Evolutionary conservation across 2,797 vertebrate genomes (phyloP).

Genomic region (Dryobates pubescens): DNA sequence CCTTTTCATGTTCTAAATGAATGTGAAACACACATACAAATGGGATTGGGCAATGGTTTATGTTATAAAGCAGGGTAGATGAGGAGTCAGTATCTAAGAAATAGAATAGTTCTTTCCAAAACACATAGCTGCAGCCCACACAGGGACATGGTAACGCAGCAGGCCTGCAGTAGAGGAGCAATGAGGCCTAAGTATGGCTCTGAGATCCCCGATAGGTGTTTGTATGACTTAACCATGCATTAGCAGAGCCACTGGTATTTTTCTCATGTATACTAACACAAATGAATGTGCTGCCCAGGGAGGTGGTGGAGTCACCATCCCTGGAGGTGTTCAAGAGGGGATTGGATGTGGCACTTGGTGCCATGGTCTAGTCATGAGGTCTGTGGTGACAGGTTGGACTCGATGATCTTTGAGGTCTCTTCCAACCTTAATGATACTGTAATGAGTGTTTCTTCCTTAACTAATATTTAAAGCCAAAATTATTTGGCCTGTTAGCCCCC

Average conservation of each 20-base stretch:
- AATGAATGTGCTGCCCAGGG: too few species aligned
- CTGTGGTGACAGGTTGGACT: too few species aligned
- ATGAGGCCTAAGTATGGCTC: not conserved
- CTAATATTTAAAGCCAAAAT: not conserved
- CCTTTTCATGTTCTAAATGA: not conserved
- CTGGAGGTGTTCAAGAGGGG: too few species aligned
- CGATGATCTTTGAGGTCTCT: too few species aligned
- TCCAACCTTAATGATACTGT: too few species aligned
- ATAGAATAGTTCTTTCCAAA: not conserved
- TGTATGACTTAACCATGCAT: not conserved
- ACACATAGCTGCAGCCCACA: fast-evolving
- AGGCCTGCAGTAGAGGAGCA: too few species aligned
- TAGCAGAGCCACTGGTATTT: not conserved
- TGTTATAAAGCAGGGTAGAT: not conserved
- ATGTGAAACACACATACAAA: not conserved
- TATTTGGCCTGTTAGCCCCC: not conserved
- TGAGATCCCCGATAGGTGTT: not conserved
- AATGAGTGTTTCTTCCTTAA: not conserved
- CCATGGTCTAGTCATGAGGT: too few species aligned
- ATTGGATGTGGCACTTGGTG: too few species aligned
- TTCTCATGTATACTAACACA: not conserved
- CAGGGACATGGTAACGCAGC: not conserved
- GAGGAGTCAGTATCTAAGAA: not conserved
- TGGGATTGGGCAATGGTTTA: not conserved
- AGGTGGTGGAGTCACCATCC: too few species aligned